Evolutionary conservation across 2,113 vertebrate species (phyloP), one percentile per base, ranked within the genome.

Genomic region (Hydropotes inermis): DNA sequence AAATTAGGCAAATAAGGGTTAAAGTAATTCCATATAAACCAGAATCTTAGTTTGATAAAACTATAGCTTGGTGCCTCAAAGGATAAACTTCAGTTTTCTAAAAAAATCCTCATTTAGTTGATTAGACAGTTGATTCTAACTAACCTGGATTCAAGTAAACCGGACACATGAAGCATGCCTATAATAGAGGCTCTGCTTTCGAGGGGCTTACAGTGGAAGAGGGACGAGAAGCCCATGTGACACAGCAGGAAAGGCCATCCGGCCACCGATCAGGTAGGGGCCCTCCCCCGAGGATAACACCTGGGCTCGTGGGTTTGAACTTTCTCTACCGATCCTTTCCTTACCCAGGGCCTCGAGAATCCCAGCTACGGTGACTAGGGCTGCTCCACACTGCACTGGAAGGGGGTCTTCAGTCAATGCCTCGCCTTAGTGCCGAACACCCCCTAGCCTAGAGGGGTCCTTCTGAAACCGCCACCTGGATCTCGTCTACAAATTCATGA

Each of bases 11-110:
- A 95, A 67, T 87, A 90, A 52, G 55, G 89, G 83, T 89, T 78
- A 86, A 97, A 96, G 78, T 76, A 95, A 97, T 89, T 74, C n/a
- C 17, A 83, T 30, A 91, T 90, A 90, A 94, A 78, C 50, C 67
- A 97, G 78, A 83, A 92, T 93, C 61, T 87, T 89, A 87, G 21
- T 93, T 74, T 97, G 70, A 85, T 89, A 57, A 83, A 90, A 89
- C 25, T 87, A 64, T 17, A 91, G 84, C 96, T 86, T 95, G 67
- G 23, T 95, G 30, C 52, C 57, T 52, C 93, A 6, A 67, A 23
- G 21, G 47, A 96, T 52, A 89, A 36, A 67, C 45, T 89, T 93
- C 16, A 91, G 78, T 83, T 89, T 95, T 82, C 81, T 97, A 89
- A 93, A 74, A 89, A 82, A 82, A 12, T 50, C n/a, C 27, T 78